phyloP scores from a whole-genome alignment of 2,113 vertebrate species.

The Aythya baeri region DNA sequence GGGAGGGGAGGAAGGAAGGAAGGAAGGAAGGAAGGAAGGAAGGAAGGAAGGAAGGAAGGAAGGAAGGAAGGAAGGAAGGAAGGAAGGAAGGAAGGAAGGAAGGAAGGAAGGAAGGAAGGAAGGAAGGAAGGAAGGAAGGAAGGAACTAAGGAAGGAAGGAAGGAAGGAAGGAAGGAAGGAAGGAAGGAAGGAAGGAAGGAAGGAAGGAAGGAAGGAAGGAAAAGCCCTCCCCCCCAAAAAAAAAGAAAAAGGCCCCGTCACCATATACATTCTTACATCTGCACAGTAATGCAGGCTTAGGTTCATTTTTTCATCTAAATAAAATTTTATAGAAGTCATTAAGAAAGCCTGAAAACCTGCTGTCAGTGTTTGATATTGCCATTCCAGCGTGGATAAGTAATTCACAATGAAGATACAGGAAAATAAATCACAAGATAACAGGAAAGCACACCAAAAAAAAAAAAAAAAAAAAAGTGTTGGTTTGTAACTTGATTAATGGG shows the following conservation, averaged over 20 bases:
- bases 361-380: not conserved
- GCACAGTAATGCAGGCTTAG: not conserved
- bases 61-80: no score
- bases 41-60: no score
- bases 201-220: no score
- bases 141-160: no score
- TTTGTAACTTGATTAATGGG: constrained; percentile 19
- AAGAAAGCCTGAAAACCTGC: not conserved
- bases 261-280: not conserved
- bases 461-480: not conserved
- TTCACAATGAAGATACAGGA: not conserved
- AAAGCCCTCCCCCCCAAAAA: no score
- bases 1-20: no score
- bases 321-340: not conserved
- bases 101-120: no score
- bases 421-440: not conserved
- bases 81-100: no score
- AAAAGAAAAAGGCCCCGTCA: not conserved
- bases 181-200: no score
- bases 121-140: no score
- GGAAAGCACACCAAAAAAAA: not conserved
- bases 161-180: no score
- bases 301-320: not conserved
- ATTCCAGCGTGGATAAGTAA: not conserved
- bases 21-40: no score